These are phyloP conservation scores for Apamea monoglypha DNA, from an alignment of 2,888 invertebrate genomes.

Conservation along the genomic window DNA sequence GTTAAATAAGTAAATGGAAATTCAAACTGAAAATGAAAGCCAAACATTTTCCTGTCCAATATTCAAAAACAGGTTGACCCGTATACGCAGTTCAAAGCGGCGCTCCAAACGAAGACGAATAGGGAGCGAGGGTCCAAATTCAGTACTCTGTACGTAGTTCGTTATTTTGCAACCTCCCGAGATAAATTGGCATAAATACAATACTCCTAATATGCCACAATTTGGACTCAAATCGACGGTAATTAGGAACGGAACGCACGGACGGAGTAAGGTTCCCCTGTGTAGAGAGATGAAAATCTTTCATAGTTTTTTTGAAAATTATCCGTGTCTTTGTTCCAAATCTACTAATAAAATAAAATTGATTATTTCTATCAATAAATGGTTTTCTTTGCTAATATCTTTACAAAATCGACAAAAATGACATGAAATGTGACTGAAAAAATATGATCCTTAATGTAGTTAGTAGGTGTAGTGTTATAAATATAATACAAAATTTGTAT, in stretches of 20 bases:
- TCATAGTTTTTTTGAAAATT: too few species aligned
- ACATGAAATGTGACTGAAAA: background rate
- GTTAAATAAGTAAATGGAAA: background rate
- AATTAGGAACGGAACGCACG: too few species aligned
- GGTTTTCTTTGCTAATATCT: background rate
- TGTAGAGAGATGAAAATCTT: background rate
- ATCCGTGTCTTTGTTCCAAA: background rate
- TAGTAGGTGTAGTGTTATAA: background rate
- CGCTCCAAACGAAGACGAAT: conserved; percentile 2
- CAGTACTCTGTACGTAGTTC: background rate
- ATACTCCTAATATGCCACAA: background rate
- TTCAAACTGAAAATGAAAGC: background rate
- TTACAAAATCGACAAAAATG: background rate
- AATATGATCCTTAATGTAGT: background rate
- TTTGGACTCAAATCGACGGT: background rate
- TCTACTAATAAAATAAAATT: background rate
- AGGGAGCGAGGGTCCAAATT: background rate
- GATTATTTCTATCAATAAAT: background rate
- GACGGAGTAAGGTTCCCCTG: too few species aligned
- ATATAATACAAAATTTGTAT: background rate
- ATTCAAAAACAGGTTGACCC: background rate
- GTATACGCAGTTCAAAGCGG: background rate
- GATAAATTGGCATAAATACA: background rate
- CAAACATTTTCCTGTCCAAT: background rate
- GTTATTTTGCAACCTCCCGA: background rate